Conservation (phyloP, 1,140 invertebrate species). For the Lasaia peninsularis region DNA sequence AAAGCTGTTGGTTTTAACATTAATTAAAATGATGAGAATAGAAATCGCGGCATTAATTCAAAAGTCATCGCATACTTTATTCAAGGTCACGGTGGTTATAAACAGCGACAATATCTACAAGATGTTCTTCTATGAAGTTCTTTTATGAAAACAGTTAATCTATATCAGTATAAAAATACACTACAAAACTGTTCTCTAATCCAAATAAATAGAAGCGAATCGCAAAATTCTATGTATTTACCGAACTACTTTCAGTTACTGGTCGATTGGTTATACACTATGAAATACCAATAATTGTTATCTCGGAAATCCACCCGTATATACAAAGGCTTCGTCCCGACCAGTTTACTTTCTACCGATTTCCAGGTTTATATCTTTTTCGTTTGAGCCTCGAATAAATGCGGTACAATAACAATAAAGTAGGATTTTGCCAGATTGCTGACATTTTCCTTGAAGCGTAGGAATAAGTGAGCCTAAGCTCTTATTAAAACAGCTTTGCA, state of each 20-base stretch:
- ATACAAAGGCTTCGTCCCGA: constrained; percentile 38
- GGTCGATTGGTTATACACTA: constrained; percentile 34
- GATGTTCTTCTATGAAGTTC: too few species aligned
- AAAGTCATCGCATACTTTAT: too few species aligned
- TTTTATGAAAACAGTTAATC: too few species aligned
- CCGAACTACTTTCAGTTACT: constrained; percentile 30
- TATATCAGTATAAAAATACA: too few species aligned
- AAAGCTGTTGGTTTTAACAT: too few species aligned
- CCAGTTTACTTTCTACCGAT: constrained; percentile 64
- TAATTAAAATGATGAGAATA: too few species aligned
- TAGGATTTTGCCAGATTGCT: constrained; percentile 71
- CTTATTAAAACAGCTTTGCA: constrained; percentile 73
- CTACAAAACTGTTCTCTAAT: not conserved
- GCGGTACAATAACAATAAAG: constrained; percentile 73
- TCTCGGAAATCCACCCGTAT: constrained; percentile 50
- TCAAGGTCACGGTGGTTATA: too few species aligned
- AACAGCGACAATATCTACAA: too few species aligned
- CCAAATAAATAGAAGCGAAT: not conserved
- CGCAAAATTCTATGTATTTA: constrained; percentile 21
- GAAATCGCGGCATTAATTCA: too few species aligned
- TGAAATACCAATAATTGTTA: constrained; percentile 65
- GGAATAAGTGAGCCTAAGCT: constrained; percentile 53
- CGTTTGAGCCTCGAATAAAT: constrained; percentile 63
- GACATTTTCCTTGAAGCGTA: constrained; percentile 68
- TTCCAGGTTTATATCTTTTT: constrained; percentile 65